Conservation (phyloP, 2,888 invertebrate species). For the Parasteatoda lunata region DNA sequence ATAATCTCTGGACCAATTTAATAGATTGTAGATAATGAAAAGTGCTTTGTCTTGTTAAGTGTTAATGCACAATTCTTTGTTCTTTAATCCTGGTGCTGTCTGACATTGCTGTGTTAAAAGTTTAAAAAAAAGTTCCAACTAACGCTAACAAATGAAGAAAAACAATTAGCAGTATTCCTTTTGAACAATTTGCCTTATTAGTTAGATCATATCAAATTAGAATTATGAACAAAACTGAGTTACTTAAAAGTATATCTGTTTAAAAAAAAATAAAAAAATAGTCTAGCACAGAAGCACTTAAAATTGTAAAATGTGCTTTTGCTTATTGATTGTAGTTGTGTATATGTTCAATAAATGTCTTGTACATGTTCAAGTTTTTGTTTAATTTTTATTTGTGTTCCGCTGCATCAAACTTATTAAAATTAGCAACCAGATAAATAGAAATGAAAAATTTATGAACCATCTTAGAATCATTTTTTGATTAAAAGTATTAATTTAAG, state of each 20-base stretch:
- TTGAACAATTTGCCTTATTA: constrained; percentile 56
- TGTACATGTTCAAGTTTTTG: constrained; percentile 6
- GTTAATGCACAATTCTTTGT: constrained; percentile 46
- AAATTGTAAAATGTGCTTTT: constrained; percentile 15
- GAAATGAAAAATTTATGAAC: not conserved
- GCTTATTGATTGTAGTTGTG: constrained; percentile 37
- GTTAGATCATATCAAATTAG: constrained; percentile 52
- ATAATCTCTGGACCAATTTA: constrained; percentile 1
- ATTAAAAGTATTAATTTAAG: not conserved
- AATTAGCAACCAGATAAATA: not conserved
- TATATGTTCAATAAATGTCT: constrained; percentile 48
- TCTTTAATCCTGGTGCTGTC: constrained; percentile 60
- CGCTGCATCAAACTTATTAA: too few relatives aligned
- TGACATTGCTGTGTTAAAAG: not conserved
- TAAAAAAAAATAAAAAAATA: constrained; percentile 34
- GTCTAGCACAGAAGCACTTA: constrained; percentile 20
- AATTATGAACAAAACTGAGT: not conserved
- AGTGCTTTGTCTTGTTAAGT: constrained; percentile 43
- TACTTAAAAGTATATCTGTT: not conserved
- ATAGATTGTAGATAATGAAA: constrained; percentile 25
- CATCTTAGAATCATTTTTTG: not conserved
- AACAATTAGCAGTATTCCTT: not conserved
- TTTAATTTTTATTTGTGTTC: not conserved
- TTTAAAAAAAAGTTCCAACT: too few relatives aligned
- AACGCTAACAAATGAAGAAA: not conserved